Percentiles rank a stretch among this genome's conserved stretches.
Evolutionary conservation across 2,797 vertebrate species (phyloP).

Genomic region (Peromyscus attwateri): DNA sequence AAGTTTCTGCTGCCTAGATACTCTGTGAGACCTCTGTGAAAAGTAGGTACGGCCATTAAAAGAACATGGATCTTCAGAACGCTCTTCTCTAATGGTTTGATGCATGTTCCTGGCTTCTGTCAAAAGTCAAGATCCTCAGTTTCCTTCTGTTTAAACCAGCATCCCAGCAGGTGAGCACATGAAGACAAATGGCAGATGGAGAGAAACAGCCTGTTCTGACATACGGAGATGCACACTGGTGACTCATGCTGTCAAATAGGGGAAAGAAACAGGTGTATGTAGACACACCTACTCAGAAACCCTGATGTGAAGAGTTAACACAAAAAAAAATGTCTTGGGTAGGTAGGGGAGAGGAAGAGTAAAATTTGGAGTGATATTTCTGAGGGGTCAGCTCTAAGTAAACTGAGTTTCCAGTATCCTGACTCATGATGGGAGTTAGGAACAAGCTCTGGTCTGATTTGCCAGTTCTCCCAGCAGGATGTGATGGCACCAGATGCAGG

Average conservation of each 20-base stretch:
- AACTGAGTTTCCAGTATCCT: background rate
- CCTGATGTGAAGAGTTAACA: background rate
- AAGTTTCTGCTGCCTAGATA: background rate
- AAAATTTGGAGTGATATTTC: background rate
- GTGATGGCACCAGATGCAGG: background rate
- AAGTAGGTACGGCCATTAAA: background rate
- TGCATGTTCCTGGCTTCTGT: background rate
- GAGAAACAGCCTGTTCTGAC: constrained; percentile 16
- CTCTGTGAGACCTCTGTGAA: background rate
- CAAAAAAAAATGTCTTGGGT: background rate
- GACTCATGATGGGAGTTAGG: background rate
- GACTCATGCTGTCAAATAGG: background rate
- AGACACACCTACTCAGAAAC: background rate
- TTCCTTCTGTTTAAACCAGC: background rate
- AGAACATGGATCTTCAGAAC: background rate
- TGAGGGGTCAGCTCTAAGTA: background rate
- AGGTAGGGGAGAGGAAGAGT: background rate
- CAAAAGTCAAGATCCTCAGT: background rate
- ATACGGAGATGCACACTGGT: background rate
- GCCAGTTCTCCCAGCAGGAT: background rate
- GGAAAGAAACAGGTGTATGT: background rate
- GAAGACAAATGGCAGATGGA: background rate
- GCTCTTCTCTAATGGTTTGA: background rate
- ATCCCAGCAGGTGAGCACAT: background rate
- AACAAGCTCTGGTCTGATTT: background rate